These are phyloP conservation scores for Sipunculus nudus DNA, from an alignment of 2,888 invertebrate genomes.

Conservation along the genomic window DNA sequence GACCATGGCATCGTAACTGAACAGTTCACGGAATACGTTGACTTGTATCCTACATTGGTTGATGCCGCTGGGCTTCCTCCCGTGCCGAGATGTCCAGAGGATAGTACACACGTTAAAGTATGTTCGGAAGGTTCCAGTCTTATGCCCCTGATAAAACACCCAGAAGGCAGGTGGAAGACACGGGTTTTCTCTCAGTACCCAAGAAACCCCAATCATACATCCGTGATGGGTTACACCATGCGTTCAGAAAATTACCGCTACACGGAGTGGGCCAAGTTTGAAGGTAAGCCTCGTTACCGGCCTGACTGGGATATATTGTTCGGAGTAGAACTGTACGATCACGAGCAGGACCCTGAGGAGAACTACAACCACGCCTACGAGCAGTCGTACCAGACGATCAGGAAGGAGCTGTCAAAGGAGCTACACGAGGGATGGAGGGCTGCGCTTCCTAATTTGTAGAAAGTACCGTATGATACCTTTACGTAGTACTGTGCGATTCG, in stretches of 20 bases:
- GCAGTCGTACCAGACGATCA: constrained; percentile 63
- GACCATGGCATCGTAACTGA: constrained; percentile 30
- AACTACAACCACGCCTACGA: constrained; percentile 74
- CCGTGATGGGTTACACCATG: constrained; percentile 66
- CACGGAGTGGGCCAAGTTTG: constrained; percentile 5
- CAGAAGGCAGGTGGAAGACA: constrained; percentile 24
- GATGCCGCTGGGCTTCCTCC: constrained; percentile 39
- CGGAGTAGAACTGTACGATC: constrained; percentile 80
- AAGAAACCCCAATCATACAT: constrained; percentile 10
- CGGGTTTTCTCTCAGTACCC: constrained; percentile 39
- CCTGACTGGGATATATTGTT: constrained; percentile 78
- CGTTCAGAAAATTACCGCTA: constrained; percentile 6
- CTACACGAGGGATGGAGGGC: no score
- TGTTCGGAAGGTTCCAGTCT: constrained; percentile 32
- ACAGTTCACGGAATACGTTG: constrained; percentile 42
- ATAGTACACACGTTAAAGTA: constrained; percentile 12
- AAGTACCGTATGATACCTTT: no score
- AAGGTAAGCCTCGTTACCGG: constrained; percentile 15
- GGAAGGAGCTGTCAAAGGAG: no score
- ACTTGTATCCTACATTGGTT: constrained; percentile 45
- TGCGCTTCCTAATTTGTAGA: no score
- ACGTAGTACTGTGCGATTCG: not conserved
- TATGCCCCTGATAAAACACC: constrained; percentile 17
- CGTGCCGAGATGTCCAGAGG: constrained; percentile 22
- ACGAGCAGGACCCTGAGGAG: constrained; percentile 76